Evolutionary conservation across 1,140 invertebrate genomes (phyloP).

Genomic region (Aphidius ervi): DNA sequence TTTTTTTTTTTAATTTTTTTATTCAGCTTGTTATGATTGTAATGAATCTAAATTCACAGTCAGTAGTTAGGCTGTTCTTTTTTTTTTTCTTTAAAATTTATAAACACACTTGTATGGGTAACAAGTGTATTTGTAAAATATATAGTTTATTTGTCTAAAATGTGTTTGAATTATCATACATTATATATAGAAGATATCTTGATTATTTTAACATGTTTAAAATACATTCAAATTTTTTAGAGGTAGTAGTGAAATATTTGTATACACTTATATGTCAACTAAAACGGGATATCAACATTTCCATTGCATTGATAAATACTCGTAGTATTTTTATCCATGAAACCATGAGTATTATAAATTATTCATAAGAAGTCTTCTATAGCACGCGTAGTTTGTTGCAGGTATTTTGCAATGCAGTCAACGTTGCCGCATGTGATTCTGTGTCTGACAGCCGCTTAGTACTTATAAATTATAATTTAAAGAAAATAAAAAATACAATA

Average conservation of each 20-base stretch:
- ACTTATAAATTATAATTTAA: conserved; percentile 4
- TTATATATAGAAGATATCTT: neutral
- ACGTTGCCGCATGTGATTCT: neutral
- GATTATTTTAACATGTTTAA: too few species aligned
- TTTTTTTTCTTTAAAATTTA: too few species aligned
- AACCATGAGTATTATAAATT: conserved; percentile 29
- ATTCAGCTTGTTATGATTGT: too few species aligned
- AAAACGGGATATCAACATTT: conserved; percentile 27
- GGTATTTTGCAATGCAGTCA: conserved; percentile 27
- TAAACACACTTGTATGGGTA: too few species aligned
- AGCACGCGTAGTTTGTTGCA: conserved; percentile 23
- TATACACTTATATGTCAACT: too few species aligned
- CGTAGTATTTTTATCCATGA: conserved; percentile 33
- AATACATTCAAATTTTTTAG: too few species aligned
- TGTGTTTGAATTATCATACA: neutral
- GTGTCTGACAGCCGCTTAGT: neutral
- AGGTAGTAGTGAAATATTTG: too few species aligned
- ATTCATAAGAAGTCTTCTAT: conserved; percentile 30
- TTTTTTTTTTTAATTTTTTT: too few species aligned
- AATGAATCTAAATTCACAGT: too few species aligned
- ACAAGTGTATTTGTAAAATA: neutral
- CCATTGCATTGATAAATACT: conserved; percentile 27
- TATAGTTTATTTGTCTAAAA: too few species aligned
- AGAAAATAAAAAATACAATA: neutral
- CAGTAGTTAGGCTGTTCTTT: too few species aligned